Percentiles rank a stretch among this genome's conserved stretches.
phyloP scores from a whole-genome alignment of 1,140 invertebrate species.

The Physella acuta region DNA sequence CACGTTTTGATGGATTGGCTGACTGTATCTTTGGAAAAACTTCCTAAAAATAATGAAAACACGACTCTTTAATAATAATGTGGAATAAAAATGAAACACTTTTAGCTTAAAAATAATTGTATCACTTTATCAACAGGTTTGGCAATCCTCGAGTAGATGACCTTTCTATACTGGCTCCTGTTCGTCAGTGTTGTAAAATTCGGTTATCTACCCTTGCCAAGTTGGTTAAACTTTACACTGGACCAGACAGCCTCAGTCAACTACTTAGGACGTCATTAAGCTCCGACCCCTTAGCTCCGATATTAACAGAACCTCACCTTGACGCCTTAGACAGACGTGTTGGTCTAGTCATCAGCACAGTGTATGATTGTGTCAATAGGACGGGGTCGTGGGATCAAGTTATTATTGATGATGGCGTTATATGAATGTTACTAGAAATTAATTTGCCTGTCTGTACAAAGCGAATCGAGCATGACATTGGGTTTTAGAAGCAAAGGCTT shows the following conservation, averaged over 20 bases:
- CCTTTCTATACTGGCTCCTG: slow-evolving; percentile 70
- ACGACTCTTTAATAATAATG: no score
- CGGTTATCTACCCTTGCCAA: slow-evolving; percentile 75
- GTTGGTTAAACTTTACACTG: slow-evolving; percentile 79
- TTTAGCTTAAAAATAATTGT: no score
- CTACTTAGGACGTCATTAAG: slow-evolving; percentile 76
- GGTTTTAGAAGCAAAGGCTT: no score
- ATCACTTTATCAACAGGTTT: no score
- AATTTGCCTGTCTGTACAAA: no score
- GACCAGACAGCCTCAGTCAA: slow-evolving; percentile 75
- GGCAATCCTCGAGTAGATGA: background rate
- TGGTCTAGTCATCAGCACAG: slow-evolving; percentile 47
- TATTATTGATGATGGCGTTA: slow-evolving; percentile 41
- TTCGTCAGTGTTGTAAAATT: slow-evolving; percentile 88
- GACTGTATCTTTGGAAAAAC: no score
- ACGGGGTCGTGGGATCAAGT: slow-evolving; percentile 31
- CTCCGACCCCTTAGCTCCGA: slow-evolving; percentile 78
- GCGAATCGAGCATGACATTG: no score
- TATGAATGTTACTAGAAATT: no score
- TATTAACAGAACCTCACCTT: slow-evolving; percentile 87
- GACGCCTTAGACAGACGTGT: slow-evolving; percentile 83
- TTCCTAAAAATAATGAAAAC: no score
- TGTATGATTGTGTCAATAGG: slow-evolving; percentile 37
- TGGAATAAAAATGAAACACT: no score
- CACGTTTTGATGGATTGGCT: background rate